Evolutionary conservation across 2,888 invertebrate species (phyloP).

Genomic region (Cyaniris semiargus): DNA sequence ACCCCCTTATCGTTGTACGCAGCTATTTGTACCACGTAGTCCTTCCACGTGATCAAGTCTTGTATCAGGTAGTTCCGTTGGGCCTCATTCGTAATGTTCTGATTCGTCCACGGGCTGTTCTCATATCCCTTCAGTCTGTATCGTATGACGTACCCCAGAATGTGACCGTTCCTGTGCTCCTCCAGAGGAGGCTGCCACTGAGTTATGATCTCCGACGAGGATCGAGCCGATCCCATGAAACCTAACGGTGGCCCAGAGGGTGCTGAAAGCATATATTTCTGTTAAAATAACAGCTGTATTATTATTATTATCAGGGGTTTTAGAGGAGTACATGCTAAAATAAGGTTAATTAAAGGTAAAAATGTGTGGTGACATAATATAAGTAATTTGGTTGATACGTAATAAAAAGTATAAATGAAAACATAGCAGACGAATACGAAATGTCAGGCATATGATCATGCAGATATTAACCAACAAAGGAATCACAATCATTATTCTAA

Average conservation of each 20-base stretch:
- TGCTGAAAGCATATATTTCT: constrained; percentile 77
- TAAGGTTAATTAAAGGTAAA: neutral
- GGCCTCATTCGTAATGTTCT: constrained; percentile 95
- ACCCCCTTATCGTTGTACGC: constrained; percentile 98
- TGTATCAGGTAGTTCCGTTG: constrained; percentile 93
- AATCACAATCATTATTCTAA: neutral
- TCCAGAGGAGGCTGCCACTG: constrained; percentile 98
- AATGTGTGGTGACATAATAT: neutral
- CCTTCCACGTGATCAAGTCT: constrained; percentile 98
- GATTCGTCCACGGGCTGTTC: constrained; percentile 93
- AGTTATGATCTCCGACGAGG: constrained; percentile 96
- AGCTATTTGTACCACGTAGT: constrained; percentile 97
- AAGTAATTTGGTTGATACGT: neutral
- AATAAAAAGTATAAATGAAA: neutral
- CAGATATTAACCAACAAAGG: neutral
- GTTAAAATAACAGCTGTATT: neutral
- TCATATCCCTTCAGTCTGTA: constrained; percentile 96
- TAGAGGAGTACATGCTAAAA: neutral
- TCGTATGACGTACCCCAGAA: constrained; percentile 94
- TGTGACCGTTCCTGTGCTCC: constrained; percentile 96
- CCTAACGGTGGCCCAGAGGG: constrained; percentile 97
- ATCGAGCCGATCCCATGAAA: constrained; percentile 96
- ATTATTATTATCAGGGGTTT: neutral
- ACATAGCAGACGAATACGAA: constrained; percentile 10
- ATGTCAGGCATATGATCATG: constrained; percentile 20